These are phyloP conservation scores for Tetranychus piercei DNA, from an alignment of 2,888 invertebrate species.

Conservation along the genomic window DNA sequence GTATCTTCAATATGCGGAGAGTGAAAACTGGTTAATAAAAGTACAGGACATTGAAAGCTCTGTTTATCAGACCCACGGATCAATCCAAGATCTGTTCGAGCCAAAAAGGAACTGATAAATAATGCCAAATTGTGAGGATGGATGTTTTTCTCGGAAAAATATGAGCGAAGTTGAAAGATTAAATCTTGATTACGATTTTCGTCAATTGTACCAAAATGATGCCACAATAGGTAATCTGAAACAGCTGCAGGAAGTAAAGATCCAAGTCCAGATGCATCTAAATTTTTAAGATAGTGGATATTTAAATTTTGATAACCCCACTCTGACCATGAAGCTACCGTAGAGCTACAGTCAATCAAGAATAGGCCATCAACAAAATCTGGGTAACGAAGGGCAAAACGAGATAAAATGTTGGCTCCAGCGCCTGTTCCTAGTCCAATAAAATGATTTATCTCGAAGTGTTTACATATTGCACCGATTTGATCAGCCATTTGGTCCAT, in stretches of 20 bases:
- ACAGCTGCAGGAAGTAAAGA: conserved; percentile 44
- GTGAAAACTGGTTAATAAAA: conserved; percentile 78
- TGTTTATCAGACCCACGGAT: not conserved
- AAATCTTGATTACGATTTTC: conserved; percentile 81
- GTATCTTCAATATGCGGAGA: conserved; percentile 92
- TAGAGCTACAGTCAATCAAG: conserved; percentile 78
- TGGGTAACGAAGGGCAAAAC: conserved; percentile 48
- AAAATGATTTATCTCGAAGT: conserved; percentile 39
- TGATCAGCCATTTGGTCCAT: conserved; percentile 90
- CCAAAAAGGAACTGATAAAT: conserved; percentile 78
- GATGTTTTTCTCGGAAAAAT: conserved; percentile 61
- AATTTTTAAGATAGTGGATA: conserved; percentile 63
- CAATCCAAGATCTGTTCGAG: conserved; percentile 51
- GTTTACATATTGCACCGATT: conserved; percentile 67
- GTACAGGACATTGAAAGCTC: conserved; percentile 45
- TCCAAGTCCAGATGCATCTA: conserved; percentile 40
- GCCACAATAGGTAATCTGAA: conserved; percentile 93
- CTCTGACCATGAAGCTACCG: conserved; percentile 88
- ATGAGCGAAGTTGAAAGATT: conserved; percentile 68
- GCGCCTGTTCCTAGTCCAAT: conserved; percentile 95
- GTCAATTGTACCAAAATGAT: conserved; percentile 82
- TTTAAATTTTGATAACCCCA: conserved; percentile 98
- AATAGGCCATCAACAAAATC: conserved; percentile 74
- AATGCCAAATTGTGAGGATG: conserved; percentile 83
- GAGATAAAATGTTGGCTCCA: conserved; percentile 81